phyloP scores from a whole-genome alignment of 2,113 vertebrate species.

The Halichoeres trimaculatus region DNA sequence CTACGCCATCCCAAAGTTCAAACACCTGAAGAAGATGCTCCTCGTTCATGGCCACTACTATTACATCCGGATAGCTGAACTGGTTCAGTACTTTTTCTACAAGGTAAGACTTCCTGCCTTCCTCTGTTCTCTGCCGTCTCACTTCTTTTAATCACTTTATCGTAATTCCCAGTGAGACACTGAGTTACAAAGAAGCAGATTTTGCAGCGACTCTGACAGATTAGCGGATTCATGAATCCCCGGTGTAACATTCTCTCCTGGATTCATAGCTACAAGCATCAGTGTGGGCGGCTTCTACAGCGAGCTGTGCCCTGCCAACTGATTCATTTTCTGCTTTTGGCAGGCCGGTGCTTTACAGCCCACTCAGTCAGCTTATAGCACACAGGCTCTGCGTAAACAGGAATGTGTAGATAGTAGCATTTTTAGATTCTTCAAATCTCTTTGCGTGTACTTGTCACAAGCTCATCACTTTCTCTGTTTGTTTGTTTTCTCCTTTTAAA shows the following conservation, averaged over 20 bases:
- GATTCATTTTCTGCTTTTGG: slow-evolving; percentile 65
- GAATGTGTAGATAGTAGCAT: slow-evolving; percentile 59
- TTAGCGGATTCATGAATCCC: slow-evolving; percentile 65
- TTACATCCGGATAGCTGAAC: slow-evolving; percentile 95
- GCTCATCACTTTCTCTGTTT: slow-evolving; percentile 42
- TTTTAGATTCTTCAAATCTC: slow-evolving; percentile 61
- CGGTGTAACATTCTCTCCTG: slow-evolving; percentile 57
- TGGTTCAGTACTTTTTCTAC: slow-evolving; percentile 99
- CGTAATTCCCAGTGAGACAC: slow-evolving; percentile 54
- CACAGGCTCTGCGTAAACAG: slow-evolving; percentile 60
- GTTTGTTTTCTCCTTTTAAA: slow-evolving; percentile 16
- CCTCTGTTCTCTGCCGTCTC: slow-evolving; percentile 18
- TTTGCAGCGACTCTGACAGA: slow-evolving; percentile 63
- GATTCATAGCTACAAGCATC: slow-evolving; percentile 58
- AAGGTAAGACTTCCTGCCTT: slow-evolving; percentile 85
- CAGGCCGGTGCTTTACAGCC: slow-evolving; percentile 56
- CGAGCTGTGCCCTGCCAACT: slow-evolving; percentile 59
- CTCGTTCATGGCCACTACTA: slow-evolving; percentile 98
- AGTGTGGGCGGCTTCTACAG: slow-evolving; percentile 69
- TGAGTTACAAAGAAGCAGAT: slow-evolving; percentile 56
- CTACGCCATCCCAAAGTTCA: slow-evolving; percentile 98
- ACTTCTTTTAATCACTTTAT: slow-evolving; percentile 60
- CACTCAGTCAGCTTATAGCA: slow-evolving; percentile 68
- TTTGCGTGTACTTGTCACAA: slow-evolving; percentile 49
- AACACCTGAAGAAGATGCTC: slow-evolving; percentile 97